These are phyloP conservation scores for Spea bombifrons DNA, from an alignment of 2,113 vertebrate genomes.

Conservation along the genomic window DNA sequence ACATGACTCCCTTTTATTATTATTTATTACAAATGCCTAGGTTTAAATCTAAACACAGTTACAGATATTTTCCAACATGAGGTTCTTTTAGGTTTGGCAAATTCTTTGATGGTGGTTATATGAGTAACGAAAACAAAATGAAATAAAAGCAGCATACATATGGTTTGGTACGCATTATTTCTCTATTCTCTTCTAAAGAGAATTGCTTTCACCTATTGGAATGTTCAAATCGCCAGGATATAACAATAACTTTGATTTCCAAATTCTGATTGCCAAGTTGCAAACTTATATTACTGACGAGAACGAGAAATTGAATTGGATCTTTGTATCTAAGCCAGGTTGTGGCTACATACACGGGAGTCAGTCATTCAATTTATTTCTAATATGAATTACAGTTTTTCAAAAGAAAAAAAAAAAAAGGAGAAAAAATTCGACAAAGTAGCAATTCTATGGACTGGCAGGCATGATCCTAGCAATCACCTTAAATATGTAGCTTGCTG, in stretches of 20 bases:
- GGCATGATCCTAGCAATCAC: constrained; percentile 49
- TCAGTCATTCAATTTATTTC: constrained; percentile 55
- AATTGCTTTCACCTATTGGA: constrained; percentile 42
- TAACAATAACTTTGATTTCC: constrained; percentile 54
- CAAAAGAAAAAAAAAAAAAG: constrained; percentile 54
- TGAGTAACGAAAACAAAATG: neutral
- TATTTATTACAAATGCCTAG: too few relatives aligned
- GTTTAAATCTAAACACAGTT: too few relatives aligned
- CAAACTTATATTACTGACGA: constrained; percentile 50
- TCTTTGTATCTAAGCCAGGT: constrained; percentile 50
- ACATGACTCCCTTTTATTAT: too few relatives aligned
- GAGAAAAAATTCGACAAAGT: neutral
- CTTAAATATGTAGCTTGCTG: constrained; percentile 58
- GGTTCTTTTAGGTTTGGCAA: neutral
- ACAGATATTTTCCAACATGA: too few relatives aligned
- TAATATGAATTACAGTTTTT: constrained; percentile 57
- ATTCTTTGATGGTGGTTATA: constrained; percentile 9
- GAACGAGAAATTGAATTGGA: constrained; percentile 54
- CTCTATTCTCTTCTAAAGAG: constrained; percentile 13
- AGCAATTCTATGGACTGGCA: constrained; percentile 50
- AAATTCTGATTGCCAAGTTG: constrained; percentile 40
- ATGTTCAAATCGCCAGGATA: constrained; percentile 49
- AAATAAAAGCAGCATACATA: neutral
- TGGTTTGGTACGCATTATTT: constrained; percentile 21
- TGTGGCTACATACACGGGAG: constrained; percentile 42